Conservation (phyloP, 2,888 invertebrate species). For the Mythimna albipuncta region DNA sequence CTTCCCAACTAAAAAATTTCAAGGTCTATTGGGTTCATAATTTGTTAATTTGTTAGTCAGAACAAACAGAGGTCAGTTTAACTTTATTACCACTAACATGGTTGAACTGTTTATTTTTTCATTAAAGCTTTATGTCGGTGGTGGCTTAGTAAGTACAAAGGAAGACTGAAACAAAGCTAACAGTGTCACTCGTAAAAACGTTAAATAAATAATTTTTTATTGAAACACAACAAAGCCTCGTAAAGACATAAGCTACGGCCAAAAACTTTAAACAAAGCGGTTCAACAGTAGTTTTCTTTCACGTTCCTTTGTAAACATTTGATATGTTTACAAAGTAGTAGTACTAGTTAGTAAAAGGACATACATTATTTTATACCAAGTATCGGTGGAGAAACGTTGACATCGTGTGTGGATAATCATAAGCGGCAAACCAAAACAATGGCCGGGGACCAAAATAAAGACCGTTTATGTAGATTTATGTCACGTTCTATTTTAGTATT, state of each 20-base stretch:
- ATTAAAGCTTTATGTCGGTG: neutral
- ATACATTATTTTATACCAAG: slow-evolving; percentile 50
- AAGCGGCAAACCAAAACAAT: slow-evolving; percentile 73
- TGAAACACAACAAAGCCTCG: slow-evolving; percentile 36
- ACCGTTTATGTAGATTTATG: slow-evolving; percentile 88
- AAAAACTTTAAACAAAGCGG: slow-evolving; percentile 44
- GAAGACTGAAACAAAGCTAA: slow-evolving; percentile 34
- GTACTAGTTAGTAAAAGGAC: slow-evolving; percentile 10
- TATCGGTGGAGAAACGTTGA: slow-evolving; percentile 50
- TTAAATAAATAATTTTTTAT: slow-evolving; percentile 38
- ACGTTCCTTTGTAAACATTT: slow-evolving; percentile 51
- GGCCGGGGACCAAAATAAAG: slow-evolving; percentile 79
- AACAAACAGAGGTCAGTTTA: neutral
- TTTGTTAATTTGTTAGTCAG: neutral
- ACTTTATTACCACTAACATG: neutral
- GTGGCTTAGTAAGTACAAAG: slow-evolving; percentile 8
- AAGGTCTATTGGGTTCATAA: neutral
- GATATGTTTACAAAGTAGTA: slow-evolving; percentile 48
- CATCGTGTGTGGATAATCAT: slow-evolving; percentile 58
- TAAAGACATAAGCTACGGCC: slow-evolving; percentile 21
- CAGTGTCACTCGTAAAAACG: slow-evolving; percentile 21
- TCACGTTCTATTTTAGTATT: slow-evolving; percentile 86
- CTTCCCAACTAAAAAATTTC: neutral
- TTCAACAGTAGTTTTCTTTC: slow-evolving; percentile 54
- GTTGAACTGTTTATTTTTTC: slow-evolving; percentile 14